Evolutionary conservation across 2,797 vertebrate species (phyloP), one percentile per base, ranked within the genome.

Genomic region (Sebastes matsubarae): DNA sequence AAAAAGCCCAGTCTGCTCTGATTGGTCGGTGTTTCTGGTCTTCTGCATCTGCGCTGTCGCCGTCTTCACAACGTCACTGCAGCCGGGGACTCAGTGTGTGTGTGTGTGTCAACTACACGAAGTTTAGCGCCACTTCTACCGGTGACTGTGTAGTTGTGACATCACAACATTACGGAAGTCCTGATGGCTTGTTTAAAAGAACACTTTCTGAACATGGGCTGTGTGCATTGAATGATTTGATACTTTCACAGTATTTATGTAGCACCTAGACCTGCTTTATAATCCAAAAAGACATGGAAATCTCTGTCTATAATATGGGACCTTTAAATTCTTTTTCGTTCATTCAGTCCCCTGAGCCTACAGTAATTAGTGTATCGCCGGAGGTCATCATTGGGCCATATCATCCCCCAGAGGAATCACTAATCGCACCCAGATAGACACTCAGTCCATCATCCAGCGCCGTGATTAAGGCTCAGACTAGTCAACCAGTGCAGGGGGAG

Each of bases 391-490:
- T 12, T 36, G 71, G 89, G 90, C 91, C 89, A 85, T 77, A 79
- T 85, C 64, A 77, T 77, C 83, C 78, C 89, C 78, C 78, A 63
- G 79, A 84, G 89, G 89, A 88, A 75, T 77, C 36, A 36, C 87
- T 93, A 90, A 93, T 94, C 86, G 87, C 81, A 79, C 77, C 70
- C 67, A 77, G 82, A 90, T 72, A 90, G 83, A 87, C 83, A 75
- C 75, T 75, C 30, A 68, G 82, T 85, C 83, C 81, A 83, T 87
- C 81, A 83, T 87, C 72, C 78, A 71, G 78, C 70, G 61, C 77
- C n/a, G 81, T 89, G 90, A 92, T 93, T 90, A 89, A 85, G 76
- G 80, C 88, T 91, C 79, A 72, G 79, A 75, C 84, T 73, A 79
- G 86, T 72, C 82, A 88, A 90, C 79, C 83, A 57, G 79, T 72